Base-by-base conservation (phyloP, 2,797 vertebrate genomes). In the Myripristis murdjan region DNA sequence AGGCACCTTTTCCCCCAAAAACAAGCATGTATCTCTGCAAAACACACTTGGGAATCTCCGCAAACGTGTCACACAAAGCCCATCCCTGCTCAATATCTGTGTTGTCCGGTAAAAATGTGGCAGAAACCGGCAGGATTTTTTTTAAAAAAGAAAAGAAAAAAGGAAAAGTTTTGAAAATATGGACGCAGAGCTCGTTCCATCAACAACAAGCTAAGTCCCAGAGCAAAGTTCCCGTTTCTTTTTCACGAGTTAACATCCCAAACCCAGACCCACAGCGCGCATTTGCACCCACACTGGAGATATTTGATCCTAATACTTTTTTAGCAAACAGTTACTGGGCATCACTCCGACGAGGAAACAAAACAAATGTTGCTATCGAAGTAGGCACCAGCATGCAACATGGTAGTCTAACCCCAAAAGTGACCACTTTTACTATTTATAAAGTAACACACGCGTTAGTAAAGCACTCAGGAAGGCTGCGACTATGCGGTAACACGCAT, bases 291-390 rank as follows among this genome's bases (percentile, higher is more conserved):
- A 6, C 10, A 5, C 33, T 6, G 0, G 0, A 3, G n/a, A 33
- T 22, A 0, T 11, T 23, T 1, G 37, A 5, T 14, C 2, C 14
- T 0, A 9, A 56, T 20, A 23, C 43, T 31, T 44, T 51, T 18
- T 26, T n/a, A 2, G 52, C 2, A 18, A 60, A 3, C n/a, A n/a
- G 46, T 67, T 67, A 16, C 7, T 2, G 33, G 1, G 56, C 16
- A 44, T 22, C 14, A 8, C n/a, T 16, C 24, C 18, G 18, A 2
- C 15, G 1, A 14, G 23, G 33, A 64, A 84, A 74, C 66, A 84
- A 88, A 91, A 90, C 85, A 87, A 77, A 80, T 59, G 73, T 1
- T 60, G 83, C 75, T 75, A 81, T 58, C 51, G 39, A 44, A 72
- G 83, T 56, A 78, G 70, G 51, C 64, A 55, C 18, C 53, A 54